phyloP scores from a whole-genome alignment of 1,140 invertebrate genomes.

The Anastrepha obliqua region DNA sequence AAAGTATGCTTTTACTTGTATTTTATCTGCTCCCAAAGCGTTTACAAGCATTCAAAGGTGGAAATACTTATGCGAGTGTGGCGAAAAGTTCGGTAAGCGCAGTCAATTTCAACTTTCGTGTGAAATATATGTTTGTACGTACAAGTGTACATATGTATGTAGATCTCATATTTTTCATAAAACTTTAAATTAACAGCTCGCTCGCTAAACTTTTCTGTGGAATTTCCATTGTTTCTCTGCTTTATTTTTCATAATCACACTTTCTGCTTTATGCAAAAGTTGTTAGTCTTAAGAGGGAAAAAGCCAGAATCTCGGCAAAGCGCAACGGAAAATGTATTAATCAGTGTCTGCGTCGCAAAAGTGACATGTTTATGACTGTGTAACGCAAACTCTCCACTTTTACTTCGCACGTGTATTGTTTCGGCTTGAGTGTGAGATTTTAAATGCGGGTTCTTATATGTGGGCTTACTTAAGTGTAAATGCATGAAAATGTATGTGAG shows the following conservation, averaged over 20 bases:
- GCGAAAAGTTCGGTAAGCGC: neutral
- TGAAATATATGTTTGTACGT: neutral
- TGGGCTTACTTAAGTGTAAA: neutral
- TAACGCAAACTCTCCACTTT: neutral
- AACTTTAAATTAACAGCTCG: slow-evolving; percentile 32
- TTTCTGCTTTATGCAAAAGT: neutral
- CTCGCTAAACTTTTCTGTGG: neutral
- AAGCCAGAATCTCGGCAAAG: neutral
- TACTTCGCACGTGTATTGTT: neutral
- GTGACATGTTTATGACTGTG: slow-evolving; percentile 12
- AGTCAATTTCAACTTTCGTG: neutral
- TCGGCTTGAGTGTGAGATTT: neutral
- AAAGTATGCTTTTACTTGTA: slow-evolving; percentile 5
- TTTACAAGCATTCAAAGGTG: neutral
- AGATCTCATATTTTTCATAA: neutral
- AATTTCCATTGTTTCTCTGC: neutral
- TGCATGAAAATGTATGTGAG: neutral
- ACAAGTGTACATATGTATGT: neutral
- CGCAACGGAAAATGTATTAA: neutral
- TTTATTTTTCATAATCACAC: neutral
- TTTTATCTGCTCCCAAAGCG: neutral
- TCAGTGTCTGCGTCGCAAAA: neutral
- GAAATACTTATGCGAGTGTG: neutral
- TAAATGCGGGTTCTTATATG: neutral
- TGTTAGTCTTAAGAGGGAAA: neutral